phyloP scores from a whole-genome alignment of 2,797 vertebrate genomes.

The Erpetoichthys calabaricus region DNA sequence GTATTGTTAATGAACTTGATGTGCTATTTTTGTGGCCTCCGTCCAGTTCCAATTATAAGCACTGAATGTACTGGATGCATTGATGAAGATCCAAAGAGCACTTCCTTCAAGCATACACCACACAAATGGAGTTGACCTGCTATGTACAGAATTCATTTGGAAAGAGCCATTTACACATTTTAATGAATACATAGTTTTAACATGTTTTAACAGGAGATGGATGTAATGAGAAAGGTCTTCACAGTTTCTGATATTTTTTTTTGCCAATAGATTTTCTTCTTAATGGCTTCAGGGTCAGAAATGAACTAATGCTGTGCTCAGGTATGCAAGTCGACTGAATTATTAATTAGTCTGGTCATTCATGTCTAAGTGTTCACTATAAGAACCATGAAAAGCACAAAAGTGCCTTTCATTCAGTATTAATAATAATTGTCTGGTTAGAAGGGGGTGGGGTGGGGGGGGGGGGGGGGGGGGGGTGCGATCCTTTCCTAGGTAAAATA shows the following conservation, averaged over 20 bases:
- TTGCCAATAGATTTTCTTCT: neutral
- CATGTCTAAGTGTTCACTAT: neutral
- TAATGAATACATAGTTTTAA: neutral
- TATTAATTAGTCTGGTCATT: conserved; percentile 1
- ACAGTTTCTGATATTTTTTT: neutral
- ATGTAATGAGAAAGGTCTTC: neutral
- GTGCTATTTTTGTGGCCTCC: neutral
- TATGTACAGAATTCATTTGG: neutral
- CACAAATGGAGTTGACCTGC: neutral
- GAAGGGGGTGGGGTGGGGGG: too few species aligned
- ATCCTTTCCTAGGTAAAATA: too few species aligned
- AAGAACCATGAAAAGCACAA: neutral
- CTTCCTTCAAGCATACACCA: neutral
- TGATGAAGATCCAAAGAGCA: neutral
- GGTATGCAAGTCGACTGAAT: conserved; percentile 4
- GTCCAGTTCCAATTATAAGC: neutral
- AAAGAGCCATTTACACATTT: neutral
- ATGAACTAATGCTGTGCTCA: conserved; percentile 3
- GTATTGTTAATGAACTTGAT: neutral
- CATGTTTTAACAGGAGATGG: neutral
- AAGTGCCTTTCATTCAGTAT: neutral
- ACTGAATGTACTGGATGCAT: neutral
- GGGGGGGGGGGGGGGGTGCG: too few species aligned
- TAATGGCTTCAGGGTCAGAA: conserved; percentile 5
- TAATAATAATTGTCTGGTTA: too few species aligned